These are phyloP conservation scores for Serrognathus titanus DNA, from an alignment of 2,888 invertebrate genomes.

Conservation along the genomic window DNA sequence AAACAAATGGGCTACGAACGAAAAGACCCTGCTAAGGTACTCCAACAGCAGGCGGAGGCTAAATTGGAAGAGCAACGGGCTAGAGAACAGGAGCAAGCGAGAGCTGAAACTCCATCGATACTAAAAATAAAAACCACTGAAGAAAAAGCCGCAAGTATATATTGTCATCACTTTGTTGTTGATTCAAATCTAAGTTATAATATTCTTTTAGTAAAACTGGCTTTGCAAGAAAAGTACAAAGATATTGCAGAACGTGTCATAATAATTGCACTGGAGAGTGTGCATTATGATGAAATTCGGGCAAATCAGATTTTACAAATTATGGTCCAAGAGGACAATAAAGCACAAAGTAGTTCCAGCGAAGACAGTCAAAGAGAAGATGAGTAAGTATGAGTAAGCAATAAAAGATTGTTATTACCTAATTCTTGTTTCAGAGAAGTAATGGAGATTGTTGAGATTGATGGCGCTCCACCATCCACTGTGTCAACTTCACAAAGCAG, in stretches of 20 bases:
- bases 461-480: neutral
- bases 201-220: constrained; percentile 60
- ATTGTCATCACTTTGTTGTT: constrained; percentile 15
- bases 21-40: constrained; percentile 61
- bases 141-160: constrained; percentile 68
- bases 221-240: constrained; percentile 69
- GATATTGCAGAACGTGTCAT: constrained; percentile 78
- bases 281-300: constrained; percentile 77
- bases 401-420: constrained; percentile 1
- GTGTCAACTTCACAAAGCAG: constrained; percentile 44
- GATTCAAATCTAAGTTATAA: constrained; percentile 3
- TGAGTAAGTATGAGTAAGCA: constrained; percentile 3
- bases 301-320: constrained; percentile 76
- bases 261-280: constrained; percentile 82
- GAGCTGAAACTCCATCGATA: constrained; percentile 49
- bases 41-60: constrained; percentile 49
- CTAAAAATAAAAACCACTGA: constrained; percentile 65
- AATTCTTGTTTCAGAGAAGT: neutral
- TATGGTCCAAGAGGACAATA: constrained; percentile 63
- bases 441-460: neutral
- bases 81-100: constrained; percentile 20
- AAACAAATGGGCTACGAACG: constrained; percentile 79
- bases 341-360: constrained; percentile 7
- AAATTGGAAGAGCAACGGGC: constrained; percentile 38
- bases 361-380: constrained; percentile 7